Evolutionary conservation across 2,113 vertebrate species (phyloP).

Genomic region (Misgurnus mizolepis): DNA sequence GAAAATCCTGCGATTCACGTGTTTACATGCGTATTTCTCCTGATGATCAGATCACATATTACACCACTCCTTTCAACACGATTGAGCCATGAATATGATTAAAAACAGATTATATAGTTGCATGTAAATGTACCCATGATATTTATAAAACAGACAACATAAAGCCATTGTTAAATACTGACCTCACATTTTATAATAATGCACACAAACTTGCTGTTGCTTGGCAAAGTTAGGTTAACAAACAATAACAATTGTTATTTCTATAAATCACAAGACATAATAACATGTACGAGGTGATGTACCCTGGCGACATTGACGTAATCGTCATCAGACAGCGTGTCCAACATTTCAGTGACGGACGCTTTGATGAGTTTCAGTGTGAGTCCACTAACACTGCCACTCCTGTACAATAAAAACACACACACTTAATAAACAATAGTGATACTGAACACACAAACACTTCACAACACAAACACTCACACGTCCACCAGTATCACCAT

Average conservation of each 20-base stretch:
- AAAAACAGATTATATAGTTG: too few relatives aligned
- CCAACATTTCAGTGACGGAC: conserved; percentile 95
- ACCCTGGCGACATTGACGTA: conserved; percentile 80
- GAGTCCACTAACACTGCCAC: conserved; percentile 95
- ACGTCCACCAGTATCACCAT: conserved; percentile 99
- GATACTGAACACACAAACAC: not conserved
- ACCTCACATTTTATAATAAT: too few relatives aligned
- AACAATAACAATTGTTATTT: not conserved
- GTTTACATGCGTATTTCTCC: too few relatives aligned
- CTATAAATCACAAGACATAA: not conserved
- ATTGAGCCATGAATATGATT: too few relatives aligned
- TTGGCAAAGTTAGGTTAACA: not conserved
- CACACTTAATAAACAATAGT: conserved; percentile 48
- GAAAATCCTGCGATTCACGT: too few relatives aligned
- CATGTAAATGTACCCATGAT: too few relatives aligned
- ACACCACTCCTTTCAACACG: too few relatives aligned
- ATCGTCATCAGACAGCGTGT: conserved; percentile 90
- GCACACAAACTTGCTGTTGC: too few relatives aligned
- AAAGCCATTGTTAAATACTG: too few relatives aligned
- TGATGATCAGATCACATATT: too few relatives aligned
- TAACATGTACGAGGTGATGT: conserved; percentile 18
- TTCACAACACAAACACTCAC: conserved; percentile 76
- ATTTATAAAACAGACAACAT: too few relatives aligned
- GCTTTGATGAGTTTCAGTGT: conserved; percentile 98
- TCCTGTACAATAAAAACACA: conserved; percentile 73